A percentile compares a stretch with the other conserved stretches of the same genome.
phyloP scores from a whole-genome alignment of 2,888 invertebrate species.

The Pristionchus maxplancki region DNA sequence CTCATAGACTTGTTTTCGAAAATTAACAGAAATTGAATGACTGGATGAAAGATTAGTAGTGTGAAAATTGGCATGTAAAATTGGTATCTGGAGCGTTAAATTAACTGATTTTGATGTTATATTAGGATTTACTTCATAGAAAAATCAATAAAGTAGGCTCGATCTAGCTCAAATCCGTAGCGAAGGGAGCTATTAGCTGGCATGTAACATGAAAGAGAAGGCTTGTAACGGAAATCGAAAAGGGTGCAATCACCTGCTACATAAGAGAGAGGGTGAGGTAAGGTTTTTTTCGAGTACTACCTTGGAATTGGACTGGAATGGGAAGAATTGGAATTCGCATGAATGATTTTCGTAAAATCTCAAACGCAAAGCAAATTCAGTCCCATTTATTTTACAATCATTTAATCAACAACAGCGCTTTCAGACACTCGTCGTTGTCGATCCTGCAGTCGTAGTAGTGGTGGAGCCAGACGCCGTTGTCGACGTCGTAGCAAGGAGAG shows the following conservation, averaged over 20 bases:
- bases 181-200: not conserved
- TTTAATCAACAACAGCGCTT: too few species aligned
- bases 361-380: too few species aligned
- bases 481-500: not conserved
- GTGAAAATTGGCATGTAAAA: not conserved
- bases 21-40: not conserved
- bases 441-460: not conserved
- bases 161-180: not conserved
- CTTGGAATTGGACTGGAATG: too few species aligned
- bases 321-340: too few species aligned
- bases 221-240: too few species aligned
- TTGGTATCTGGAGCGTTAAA: not conserved
- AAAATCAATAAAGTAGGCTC: not conserved
- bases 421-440: not conserved
- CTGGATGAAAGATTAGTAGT: not conserved
- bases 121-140: not conserved
- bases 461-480: not conserved
- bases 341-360: too few species aligned
- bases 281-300: too few species aligned
- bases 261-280: too few species aligned
- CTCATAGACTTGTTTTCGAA: not conserved
- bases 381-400: too few species aligned
- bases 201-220: too few species aligned
- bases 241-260: too few species aligned
- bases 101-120: not conserved